Percentiles rank a stretch among this genome's conserved stretches.
Conservation (phyloP, 2,888 invertebrate genomes). For the Antitype chi region DNA sequence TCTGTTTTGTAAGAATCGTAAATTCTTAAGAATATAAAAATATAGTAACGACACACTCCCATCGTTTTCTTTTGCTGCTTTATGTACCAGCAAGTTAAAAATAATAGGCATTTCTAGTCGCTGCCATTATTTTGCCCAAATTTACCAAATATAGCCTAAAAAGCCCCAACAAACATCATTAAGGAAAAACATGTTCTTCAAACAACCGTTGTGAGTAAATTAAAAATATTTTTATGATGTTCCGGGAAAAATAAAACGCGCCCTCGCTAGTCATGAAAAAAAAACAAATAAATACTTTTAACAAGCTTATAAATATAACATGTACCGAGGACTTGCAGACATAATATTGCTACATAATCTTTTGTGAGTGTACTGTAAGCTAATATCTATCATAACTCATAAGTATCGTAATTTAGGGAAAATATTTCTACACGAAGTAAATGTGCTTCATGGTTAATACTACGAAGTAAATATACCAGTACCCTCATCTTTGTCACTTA, state of each 20-base stretch:
- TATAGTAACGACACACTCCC: neutral
- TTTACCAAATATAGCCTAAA: conserved; percentile 15
- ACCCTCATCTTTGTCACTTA: neutral
- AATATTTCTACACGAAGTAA: neutral
- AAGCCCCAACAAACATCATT: conserved; percentile 37
- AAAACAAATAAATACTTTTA: neutral
- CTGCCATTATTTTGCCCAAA: conserved; percentile 22
- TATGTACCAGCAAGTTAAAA: neutral
- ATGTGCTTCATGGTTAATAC: neutral
- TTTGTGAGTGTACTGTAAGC: neutral
- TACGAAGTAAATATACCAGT: neutral
- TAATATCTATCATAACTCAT: neutral
- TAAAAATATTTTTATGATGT: conserved; percentile 36
- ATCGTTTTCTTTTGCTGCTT: neutral
- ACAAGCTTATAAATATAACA: neutral
- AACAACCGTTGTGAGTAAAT: conserved; percentile 41
- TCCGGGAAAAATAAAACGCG: neutral
- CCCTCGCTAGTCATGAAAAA: neutral
- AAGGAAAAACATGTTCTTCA: conserved; percentile 36
- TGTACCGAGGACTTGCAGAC: neutral
- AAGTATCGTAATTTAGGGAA: neutral
- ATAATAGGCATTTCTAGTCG: neutral
- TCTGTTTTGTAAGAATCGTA: neutral
- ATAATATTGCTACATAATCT: neutral
- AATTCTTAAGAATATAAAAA: neutral